phyloP scores from a whole-genome alignment of 2,797 vertebrate genomes.

The Myotis vivesi region DNA sequence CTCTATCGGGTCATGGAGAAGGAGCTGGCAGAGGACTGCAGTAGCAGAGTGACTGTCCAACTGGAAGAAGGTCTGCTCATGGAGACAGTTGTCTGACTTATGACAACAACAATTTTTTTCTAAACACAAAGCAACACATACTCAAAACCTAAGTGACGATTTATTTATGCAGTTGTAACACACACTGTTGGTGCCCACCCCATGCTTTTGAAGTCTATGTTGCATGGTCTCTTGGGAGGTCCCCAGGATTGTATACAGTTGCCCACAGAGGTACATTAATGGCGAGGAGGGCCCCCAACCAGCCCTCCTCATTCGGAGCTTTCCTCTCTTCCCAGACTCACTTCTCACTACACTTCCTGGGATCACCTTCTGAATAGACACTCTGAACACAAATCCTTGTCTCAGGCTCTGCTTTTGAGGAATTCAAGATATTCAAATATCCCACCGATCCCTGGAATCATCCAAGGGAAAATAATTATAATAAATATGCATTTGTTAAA shows the following conservation, averaged over 20 bases:
- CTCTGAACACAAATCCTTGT: neutral
- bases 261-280: neutral
- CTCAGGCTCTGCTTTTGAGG: slow-evolving; percentile 19
- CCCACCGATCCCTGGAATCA: neutral
- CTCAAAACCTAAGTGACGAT: neutral
- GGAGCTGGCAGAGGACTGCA: neutral
- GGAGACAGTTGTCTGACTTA: neutral
- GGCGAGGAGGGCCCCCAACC: no score
- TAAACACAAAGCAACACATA: neutral
- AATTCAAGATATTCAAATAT: neutral
- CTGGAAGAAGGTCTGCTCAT: neutral
- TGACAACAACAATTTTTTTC: neutral
- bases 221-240: neutral
- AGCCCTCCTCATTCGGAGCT: no score
- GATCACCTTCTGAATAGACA: slow-evolving; percentile 22
- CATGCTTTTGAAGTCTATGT: neutral
- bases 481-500: neutral
- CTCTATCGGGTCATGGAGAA: neutral
- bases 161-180: neutral
- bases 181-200: neutral
- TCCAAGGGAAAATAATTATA: neutral
- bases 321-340: neutral
- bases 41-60: no score
- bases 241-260: neutral
- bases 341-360: neutral